Evolutionary conservation across 1,140 invertebrate species (phyloP), one percentile per base, ranked within the genome.

Genomic region (Scaptodrosophila lebanonensis): DNA sequence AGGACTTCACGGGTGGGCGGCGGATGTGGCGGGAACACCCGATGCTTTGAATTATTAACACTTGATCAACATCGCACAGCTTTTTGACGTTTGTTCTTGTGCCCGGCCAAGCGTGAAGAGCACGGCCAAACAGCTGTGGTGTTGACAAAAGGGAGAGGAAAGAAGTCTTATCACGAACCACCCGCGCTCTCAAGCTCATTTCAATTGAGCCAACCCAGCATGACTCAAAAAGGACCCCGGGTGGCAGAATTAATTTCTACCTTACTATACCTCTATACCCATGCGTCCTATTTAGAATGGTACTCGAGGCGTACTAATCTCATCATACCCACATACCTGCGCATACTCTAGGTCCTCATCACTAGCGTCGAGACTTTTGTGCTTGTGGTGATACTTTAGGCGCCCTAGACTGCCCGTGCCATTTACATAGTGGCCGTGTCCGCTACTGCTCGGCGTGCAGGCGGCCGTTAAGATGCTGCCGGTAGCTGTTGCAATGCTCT

Each of bases 271-370:
- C n/a, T n/a, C n/a, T n/a, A n/a, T n/a, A n/a, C n/a, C n/a, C n/a
- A n/a, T n/a, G n/a, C n/a, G n/a, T n/a, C n/a, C n/a, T n/a, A n/a
- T n/a, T n/a, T n/a, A n/a, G n/a, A n/a, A n/a, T n/a, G n/a, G n/a
- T n/a, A n/a, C n/a, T n/a, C n/a, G n/a, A n/a, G n/a, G n/a, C n/a
- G n/a, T n/a, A n/a, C n/a, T n/a, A n/a, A n/a, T n/a, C n/a, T n/a
- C n/a, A n/a, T 18, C n/a, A 11, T 29, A 18, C 12, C 11, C 30
- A 53, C 58, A 60, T 82, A 86, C 84, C 84, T 86, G 84, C 18
- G 84, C 66, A 75, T 83, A 83, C 53, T 86, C 84, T 44, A 86
- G 66, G 52, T 86, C 84, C 57, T 85, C 84, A 44, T 85, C 83
- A 50, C 83, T 85, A 52, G 83, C 79, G 62, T 84, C 84, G 54